Evolutionary conservation across 2,113 vertebrate species (phyloP).

Genomic region (Hypanus sabinus): DNA sequence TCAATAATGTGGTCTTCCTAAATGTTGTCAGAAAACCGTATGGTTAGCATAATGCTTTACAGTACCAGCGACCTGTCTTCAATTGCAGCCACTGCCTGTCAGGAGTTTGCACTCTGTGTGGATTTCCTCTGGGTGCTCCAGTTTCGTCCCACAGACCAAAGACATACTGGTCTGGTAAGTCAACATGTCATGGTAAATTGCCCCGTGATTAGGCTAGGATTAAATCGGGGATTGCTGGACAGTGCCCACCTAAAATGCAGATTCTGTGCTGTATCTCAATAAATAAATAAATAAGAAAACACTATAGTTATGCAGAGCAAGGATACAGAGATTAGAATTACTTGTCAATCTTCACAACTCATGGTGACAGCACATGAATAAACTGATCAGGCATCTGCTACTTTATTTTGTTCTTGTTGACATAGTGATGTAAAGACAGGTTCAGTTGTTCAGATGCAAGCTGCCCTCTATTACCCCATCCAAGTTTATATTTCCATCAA

Average conservation of each 20-base stretch:
- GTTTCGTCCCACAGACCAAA: too few species aligned
- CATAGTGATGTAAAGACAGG: background rate
- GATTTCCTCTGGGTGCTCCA: too few species aligned
- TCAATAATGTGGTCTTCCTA: background rate
- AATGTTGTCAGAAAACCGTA: background rate
- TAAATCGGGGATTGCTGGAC: too few species aligned
- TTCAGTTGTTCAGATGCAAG: background rate
- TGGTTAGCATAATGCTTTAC: too few species aligned
- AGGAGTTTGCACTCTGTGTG: too few species aligned
- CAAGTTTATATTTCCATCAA: background rate
- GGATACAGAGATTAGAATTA: slow-evolving; percentile 7
- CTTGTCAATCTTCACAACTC: background rate
- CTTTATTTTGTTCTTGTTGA: background rate
- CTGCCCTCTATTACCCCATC: background rate
- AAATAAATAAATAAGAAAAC: background rate
- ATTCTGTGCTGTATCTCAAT: too few species aligned
- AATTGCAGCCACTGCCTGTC: too few species aligned
- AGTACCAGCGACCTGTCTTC: too few species aligned
- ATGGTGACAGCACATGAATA: background rate
- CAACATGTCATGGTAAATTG: too few species aligned
- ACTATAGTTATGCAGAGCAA: background rate
- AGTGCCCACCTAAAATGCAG: too few species aligned
- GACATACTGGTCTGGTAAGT: too few species aligned
- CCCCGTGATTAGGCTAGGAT: too few species aligned
- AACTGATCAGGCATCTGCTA: background rate